Evolutionary conservation across 1,140 invertebrate genomes (phyloP).

Genomic region (Aporrectodea caliginosa): DNA sequence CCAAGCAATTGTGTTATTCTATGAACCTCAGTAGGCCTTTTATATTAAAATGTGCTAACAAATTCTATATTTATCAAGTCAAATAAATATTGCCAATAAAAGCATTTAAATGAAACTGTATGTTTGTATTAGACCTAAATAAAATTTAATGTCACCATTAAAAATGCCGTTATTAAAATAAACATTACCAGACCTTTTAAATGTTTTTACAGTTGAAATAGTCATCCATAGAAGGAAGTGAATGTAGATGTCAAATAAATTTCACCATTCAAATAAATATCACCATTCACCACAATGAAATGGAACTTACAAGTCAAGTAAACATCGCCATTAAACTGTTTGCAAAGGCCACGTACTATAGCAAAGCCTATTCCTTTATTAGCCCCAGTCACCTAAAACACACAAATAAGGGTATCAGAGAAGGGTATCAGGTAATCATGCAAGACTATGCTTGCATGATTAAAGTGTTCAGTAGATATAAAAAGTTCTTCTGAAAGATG

Average conservation of each 20-base stretch:
- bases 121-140: background rate
- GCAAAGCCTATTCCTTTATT: constrained; percentile 73
- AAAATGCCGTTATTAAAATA: background rate
- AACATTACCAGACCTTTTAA: background rate
- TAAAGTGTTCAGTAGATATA: too few species aligned
- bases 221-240: too few species aligned
- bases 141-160: background rate
- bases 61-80: too few species aligned
- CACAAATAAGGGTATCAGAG: background rate
- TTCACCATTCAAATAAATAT: too few species aligned
- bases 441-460: too few species aligned
- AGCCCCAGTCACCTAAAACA: constrained; percentile 64
- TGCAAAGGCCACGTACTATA: constrained; percentile 66
- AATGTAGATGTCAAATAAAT: too few species aligned
- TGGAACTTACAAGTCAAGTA: constrained; percentile 60
- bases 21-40: too few species aligned
- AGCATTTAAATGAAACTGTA: background rate
- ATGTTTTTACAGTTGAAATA: background rate
- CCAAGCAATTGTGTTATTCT: too few species aligned
- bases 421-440: too few species aligned
- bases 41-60: too few species aligned
- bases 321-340: constrained; percentile 63
- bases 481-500: too few species aligned
- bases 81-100: background rate
- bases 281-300: constrained; percentile 11